Percentiles rank a stretch among this genome's conserved stretches.
Evolutionary conservation across 53 echinoderm and acorn worm species (phyloP).

Genomic region (Luidia sarsii): DNA sequence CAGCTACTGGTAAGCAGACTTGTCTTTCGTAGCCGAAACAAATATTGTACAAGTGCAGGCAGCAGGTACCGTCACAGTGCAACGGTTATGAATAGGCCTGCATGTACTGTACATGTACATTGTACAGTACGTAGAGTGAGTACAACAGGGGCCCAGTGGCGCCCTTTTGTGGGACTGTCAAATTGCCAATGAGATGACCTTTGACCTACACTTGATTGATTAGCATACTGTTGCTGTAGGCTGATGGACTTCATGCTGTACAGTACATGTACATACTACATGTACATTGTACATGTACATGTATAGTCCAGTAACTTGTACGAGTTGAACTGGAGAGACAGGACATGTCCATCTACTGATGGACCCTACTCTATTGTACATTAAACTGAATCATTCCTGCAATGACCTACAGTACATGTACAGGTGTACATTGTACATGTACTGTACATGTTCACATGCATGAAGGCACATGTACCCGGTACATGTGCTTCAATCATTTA

Average conservation of each 20-base stretch:
- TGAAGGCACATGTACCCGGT: too few relatives aligned
- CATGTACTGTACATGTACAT: too few relatives aligned
- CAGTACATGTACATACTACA: background rate
- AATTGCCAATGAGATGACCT: constrained; percentile 39
- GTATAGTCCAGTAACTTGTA: too few relatives aligned
- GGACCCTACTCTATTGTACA: background rate
- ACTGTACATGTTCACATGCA: too few relatives aligned
- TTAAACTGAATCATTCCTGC: background rate
- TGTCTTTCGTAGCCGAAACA: too few relatives aligned
- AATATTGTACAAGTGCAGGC: background rate
- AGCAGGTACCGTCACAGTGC: constrained; percentile 1
- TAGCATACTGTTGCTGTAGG: background rate
- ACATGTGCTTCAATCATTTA: too few relatives aligned
- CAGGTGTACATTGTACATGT: background rate
- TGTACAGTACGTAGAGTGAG: background rate
- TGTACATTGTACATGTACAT: too few relatives aligned
- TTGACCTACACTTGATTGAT: constrained; percentile 5
- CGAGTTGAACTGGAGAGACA: too few relatives aligned
- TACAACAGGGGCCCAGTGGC: constrained; percentile 21
- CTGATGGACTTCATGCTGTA: too few relatives aligned
- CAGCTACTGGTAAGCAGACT: too few relatives aligned
- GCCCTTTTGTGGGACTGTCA: constrained; percentile 31
- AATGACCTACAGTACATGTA: background rate
- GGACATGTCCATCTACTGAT: too few relatives aligned
- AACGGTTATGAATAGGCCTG: constrained; percentile 37